phyloP scores from a whole-genome alignment of 2,797 vertebrate genomes.

The Liparis tanakae region DNA sequence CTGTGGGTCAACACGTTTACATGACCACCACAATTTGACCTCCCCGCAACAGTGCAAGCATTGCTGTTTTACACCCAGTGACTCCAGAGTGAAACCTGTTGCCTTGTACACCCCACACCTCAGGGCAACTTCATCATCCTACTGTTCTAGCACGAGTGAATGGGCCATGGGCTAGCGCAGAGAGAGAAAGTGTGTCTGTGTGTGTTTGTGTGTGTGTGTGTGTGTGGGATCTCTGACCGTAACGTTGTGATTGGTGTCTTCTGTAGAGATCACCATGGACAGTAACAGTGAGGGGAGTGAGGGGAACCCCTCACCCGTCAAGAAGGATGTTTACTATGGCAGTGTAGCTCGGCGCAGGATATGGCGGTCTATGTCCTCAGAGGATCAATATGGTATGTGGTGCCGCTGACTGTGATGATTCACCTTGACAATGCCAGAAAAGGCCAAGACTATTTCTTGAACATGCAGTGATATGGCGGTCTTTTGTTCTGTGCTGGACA shows the following conservation, averaged over 20 bases:
- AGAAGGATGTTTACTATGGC: slow-evolving; percentile 93
- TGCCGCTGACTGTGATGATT: slow-evolving; percentile 71
- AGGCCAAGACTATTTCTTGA: slow-evolving; percentile 55
- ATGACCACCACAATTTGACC: slow-evolving; percentile 52
- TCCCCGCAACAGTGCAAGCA: slow-evolving; percentile 71
- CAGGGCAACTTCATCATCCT: slow-evolving; percentile 65
- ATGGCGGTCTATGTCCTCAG: slow-evolving; percentile 89
- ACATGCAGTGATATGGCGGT: slow-evolving; percentile 64
- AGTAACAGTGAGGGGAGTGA: slow-evolving; percentile 97
- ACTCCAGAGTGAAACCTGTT: slow-evolving; percentile 76
- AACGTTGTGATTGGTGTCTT: slow-evolving; percentile 86
- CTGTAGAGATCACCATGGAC: slow-evolving; percentile 95
- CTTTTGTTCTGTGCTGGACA: slow-evolving; percentile 63
- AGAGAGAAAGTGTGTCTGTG: slow-evolving; percentile 38
- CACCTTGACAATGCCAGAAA: slow-evolving; percentile 64
- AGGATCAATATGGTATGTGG: slow-evolving; percentile 90
- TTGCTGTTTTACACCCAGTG: slow-evolving; percentile 85
- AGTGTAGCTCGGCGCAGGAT: slow-evolving; percentile 89
- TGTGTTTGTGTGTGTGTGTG: slow-evolving; percentile 31
- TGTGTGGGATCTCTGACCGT: slow-evolving; percentile 76
- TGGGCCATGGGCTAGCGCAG: slow-evolving; percentile 68
- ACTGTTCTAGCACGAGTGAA: slow-evolving; percentile 73
- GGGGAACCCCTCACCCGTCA: slow-evolving; percentile 91
- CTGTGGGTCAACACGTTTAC: slow-evolving; percentile 61
- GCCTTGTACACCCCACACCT: slow-evolving; percentile 56